Evolutionary conservation across 2,797 vertebrate species (phyloP).

Genomic region (Acanthornis magna): DNA sequence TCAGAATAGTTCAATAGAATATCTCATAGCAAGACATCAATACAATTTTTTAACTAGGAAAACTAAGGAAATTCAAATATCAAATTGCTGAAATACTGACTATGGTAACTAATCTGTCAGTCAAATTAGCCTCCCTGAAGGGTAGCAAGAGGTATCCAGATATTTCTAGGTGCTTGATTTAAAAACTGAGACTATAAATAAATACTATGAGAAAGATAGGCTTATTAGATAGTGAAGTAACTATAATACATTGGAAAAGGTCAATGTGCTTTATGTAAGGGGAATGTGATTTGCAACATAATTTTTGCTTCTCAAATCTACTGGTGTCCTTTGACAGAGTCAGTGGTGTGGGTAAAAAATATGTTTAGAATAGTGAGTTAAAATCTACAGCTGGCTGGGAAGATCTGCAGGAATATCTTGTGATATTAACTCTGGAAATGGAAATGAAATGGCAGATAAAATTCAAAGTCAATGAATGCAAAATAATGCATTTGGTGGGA

Average conservation of each 20-base stretch:
- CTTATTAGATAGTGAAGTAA: not conserved
- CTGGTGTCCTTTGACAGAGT: not conserved
- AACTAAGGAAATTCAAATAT: not conserved
- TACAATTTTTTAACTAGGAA: not conserved
- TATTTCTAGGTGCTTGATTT: not conserved
- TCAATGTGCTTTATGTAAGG: not conserved
- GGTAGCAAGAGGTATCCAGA: not conserved
- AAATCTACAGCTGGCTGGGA: not conserved
- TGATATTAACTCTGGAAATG: slow-evolving; percentile 4
- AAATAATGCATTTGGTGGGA: not conserved
- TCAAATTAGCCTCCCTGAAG: not conserved
- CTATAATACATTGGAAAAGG: not conserved
- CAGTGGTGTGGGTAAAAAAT: not conserved
- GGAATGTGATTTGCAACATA: not conserved
- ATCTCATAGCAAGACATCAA: not conserved
- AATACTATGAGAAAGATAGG: not conserved
- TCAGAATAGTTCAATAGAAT: not conserved
- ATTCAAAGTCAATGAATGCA: slow-evolving; percentile 14
- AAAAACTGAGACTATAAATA: not conserved
- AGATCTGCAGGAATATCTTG: slow-evolving; percentile 4
- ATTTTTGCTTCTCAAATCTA: not conserved
- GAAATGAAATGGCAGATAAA: slow-evolving; percentile 6
- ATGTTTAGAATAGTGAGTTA: not conserved
- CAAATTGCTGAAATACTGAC: not conserved
- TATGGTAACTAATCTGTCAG: not conserved